Conservation (phyloP, 2,888 invertebrate genomes). For the Xestia c-nigrum region DNA sequence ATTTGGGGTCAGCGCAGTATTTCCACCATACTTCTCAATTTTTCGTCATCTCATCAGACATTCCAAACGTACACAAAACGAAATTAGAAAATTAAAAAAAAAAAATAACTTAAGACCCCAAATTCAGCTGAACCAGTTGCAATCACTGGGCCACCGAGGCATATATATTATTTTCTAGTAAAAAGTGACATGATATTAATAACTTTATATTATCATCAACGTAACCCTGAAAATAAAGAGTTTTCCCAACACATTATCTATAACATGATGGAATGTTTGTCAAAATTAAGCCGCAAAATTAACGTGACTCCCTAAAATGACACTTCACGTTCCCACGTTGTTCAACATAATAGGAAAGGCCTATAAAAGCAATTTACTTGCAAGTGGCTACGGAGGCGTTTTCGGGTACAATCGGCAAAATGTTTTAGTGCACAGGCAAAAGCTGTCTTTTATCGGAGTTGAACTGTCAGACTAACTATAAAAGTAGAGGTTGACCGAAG, state of each 20-base stretch:
- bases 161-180: not conserved
- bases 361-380: slow-evolving; percentile 64
- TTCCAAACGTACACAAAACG: not conserved
- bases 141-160: not conserved
- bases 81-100: no score
- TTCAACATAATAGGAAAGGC: slow-evolving; percentile 62
- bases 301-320: slow-evolving; percentile 53
- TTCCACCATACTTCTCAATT: no score
- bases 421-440: not conserved
- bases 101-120: no score
- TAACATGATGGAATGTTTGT: slow-evolving; percentile 47
- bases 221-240: not conserved
- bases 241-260: slow-evolving; percentile 1
- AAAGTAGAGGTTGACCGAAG: not conserved
- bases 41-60: no score
- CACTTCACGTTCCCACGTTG: slow-evolving; percentile 54
- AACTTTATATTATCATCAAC: not conserved
- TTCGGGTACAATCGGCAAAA: slow-evolving; percentile 40
- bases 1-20: no score
- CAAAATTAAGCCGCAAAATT: slow-evolving; percentile 56
- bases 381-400: slow-evolving; percentile 50
- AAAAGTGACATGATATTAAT: not conserved
- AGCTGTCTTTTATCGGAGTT: not conserved
- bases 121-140: not conserved
- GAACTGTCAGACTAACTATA: not conserved